phyloP scores from a whole-genome alignment of 2,113 vertebrate genomes.

The Vireo altiloquus region DNA sequence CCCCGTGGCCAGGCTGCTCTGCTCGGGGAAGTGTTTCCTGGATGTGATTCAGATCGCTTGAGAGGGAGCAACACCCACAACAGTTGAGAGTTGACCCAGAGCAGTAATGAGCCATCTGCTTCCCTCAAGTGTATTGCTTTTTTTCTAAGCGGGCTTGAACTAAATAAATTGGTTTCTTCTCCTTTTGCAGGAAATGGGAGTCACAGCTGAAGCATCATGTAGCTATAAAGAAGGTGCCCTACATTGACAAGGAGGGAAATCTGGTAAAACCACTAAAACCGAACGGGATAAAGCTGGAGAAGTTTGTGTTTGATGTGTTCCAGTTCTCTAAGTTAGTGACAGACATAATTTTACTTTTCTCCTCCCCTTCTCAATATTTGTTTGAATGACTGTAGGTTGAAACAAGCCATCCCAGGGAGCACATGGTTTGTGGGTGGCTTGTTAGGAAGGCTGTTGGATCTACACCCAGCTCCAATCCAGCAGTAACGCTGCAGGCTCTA shows the following conservation, averaged over 20 bases:
- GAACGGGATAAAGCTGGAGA: slow-evolving; percentile 98
- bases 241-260: slow-evolving; percentile 83
- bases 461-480: not conserved
- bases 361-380: not conserved
- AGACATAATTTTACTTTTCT: not conserved
- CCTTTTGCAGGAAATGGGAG: slow-evolving; percentile 74
- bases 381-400: not conserved
- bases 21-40: not conserved
- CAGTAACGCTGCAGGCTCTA: accelerated
- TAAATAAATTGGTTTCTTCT: not conserved
- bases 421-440: not conserved
- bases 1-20: not conserved
- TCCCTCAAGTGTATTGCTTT: not conserved
- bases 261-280: slow-evolving; percentile 83
- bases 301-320: slow-evolving; percentile 97
- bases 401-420: not conserved
- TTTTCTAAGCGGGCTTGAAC: not conserved
- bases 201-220: slow-evolving; percentile 81
- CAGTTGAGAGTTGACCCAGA: not conserved
- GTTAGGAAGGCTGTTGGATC: not conserved
- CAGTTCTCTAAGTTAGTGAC: slow-evolving; percentile 87
- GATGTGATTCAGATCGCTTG: not conserved
- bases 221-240: slow-evolving; percentile 91
- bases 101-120: not conserved
- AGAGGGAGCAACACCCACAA: not conserved